phyloP scores from a whole-genome alignment of 1,140 invertebrate species.

The Monochamus saltuarius region DNA sequence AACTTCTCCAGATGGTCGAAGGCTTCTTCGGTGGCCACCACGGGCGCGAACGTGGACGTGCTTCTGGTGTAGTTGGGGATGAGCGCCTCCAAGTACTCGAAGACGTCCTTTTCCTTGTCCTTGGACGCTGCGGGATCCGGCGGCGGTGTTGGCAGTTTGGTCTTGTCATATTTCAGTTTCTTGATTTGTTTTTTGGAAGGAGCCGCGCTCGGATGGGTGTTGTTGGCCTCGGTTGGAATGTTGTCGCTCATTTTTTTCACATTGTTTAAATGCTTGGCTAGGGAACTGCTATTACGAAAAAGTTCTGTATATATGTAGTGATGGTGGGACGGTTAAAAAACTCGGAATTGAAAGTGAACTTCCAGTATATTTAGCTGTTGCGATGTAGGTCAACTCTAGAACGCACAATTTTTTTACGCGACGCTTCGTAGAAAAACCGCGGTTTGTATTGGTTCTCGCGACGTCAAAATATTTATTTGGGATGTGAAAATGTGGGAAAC shows the following conservation, averaged over 20 bases:
- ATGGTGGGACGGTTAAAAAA: too few relatives aligned
- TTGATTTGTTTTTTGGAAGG: conserved; percentile 24
- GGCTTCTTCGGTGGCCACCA: conserved; percentile 58
- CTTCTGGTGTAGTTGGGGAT: conserved; percentile 35
- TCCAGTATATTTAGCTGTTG: not conserved
- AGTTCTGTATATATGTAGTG: too few relatives aligned
- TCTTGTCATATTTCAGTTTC: conserved; percentile 34
- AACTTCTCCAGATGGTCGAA: conserved; percentile 77
- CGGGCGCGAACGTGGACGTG: conserved; percentile 53
- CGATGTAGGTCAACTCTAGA: not conserved
- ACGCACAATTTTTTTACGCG: conserved; percentile 6
- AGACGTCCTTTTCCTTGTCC: conserved; percentile 38
- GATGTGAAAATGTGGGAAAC: too few relatives aligned
- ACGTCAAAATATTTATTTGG: too few relatives aligned
- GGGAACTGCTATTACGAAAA: too few relatives aligned
- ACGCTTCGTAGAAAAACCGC: too few relatives aligned
- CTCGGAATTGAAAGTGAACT: conserved; percentile 9
- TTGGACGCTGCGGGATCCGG: conserved; percentile 39
- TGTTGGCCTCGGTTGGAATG: conserved; percentile 22
- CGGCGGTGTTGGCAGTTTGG: conserved; percentile 45
- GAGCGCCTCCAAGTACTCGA: conserved; percentile 44
- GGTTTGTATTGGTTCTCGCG: too few relatives aligned
- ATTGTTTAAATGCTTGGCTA: not conserved
- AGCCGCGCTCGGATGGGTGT: too few relatives aligned
- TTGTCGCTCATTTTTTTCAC: conserved; percentile 31